Evolutionary conservation across 2,888 invertebrate species (phyloP).

Genomic region (Conus canariensis): DNA sequence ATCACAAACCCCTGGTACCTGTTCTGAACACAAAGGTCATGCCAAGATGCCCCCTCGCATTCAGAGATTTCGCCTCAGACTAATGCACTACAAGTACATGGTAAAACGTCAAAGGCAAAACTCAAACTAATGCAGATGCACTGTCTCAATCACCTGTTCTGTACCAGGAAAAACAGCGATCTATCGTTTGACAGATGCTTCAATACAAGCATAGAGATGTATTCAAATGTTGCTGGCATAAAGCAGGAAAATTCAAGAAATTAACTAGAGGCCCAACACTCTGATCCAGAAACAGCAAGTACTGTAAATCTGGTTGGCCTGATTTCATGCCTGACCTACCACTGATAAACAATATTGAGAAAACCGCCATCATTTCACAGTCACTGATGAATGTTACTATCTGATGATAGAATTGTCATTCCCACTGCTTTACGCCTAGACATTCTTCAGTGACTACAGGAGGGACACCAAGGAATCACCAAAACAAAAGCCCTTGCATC

Average conservation of each 20-base stretch:
- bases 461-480: neutral
- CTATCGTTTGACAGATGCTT: neutral
- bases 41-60: neutral
- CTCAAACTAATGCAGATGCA: neutral
- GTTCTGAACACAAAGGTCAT: neutral
- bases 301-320: slow-evolving; percentile 1
- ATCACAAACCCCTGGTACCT: slow-evolving; percentile 19
- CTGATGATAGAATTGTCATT: slow-evolving; percentile 32
- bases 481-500: neutral
- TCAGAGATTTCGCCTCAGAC: neutral
- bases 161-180: neutral
- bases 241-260: neutral
- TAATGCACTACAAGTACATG: neutral
- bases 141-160: slow-evolving; percentile 17
- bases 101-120: neutral
- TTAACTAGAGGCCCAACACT: neutral
- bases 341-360: slow-evolving; percentile 11
- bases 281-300: neutral
- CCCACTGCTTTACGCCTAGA: neutral
- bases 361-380: slow-evolving; percentile 1
- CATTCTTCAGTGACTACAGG: neutral
- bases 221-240: neutral
- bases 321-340: neutral
- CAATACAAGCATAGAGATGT: neutral
- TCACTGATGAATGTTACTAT: slow-evolving; percentile 12